phyloP scores from a whole-genome alignment of 92 coral and sea anemone species.

The Umimayanthus kanabou region DNA sequence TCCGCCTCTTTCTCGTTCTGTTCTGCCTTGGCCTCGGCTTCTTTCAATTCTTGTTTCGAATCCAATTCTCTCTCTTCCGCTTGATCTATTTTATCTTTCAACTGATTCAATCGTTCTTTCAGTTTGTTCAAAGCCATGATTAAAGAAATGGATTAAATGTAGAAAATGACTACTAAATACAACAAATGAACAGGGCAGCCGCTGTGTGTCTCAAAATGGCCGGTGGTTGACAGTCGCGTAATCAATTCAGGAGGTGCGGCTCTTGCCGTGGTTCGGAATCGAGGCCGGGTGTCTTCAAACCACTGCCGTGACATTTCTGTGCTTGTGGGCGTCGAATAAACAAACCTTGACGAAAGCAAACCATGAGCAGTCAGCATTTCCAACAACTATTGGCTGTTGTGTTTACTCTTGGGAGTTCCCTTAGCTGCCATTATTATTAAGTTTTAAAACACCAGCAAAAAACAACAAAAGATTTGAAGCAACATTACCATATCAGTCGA shows the following conservation, averaged over 20 bases:
- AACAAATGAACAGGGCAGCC: conserved; percentile 7
- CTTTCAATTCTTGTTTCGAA: conserved; percentile 61
- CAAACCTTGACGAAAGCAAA: not conserved
- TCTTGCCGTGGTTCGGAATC: not conserved
- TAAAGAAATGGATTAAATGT: not conserved
- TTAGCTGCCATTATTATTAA: not conserved
- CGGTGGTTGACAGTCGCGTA: conserved; percentile 1
- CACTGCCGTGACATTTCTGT: conserved; percentile 9
- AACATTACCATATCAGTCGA: not conserved
- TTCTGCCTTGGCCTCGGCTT: conserved; percentile 56
- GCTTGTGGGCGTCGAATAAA: conserved; percentile 13
- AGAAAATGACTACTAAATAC: not conserved
- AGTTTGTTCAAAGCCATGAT: conserved; percentile 63
- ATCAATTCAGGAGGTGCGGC: conserved; percentile 42
- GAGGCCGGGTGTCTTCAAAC: conserved; percentile 2
- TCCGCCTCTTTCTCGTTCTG: conserved; percentile 59
- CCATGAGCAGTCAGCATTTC: not conserved
- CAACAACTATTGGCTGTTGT: conserved; percentile 9
- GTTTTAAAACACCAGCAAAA: too few relatives aligned
- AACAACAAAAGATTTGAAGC: not conserved
- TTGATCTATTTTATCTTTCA: conserved; percentile 72
- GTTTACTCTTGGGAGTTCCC: conserved; percentile 35
- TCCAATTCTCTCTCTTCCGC: conserved; percentile 75
- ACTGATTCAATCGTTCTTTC: conserved; percentile 62
- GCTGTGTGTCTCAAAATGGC: conserved; percentile 4